These are phyloP conservation scores for Heliconius himera DNA, from an alignment of 1,140 invertebrate species.

Conservation along the genomic window DNA sequence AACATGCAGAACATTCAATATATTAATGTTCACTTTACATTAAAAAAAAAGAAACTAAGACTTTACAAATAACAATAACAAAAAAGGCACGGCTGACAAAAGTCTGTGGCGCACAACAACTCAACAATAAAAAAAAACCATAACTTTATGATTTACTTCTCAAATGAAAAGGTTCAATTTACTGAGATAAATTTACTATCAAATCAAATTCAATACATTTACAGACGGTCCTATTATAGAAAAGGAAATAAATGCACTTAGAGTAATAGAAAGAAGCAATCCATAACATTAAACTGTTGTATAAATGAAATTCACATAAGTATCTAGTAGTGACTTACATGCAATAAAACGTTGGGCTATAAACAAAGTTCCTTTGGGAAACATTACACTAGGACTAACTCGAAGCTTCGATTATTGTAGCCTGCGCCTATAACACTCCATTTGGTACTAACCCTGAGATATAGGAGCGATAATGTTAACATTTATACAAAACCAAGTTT, in stretches of 20 bases:
- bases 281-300: slow-evolving; percentile 3
- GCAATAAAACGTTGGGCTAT: slow-evolving; percentile 11
- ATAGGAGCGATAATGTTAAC: neutral
- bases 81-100: too few species aligned
- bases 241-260: neutral
- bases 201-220: too few species aligned
- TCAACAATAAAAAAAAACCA: too few species aligned
- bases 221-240: neutral
- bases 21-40: too few species aligned
- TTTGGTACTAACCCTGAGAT: neutral
- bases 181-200: too few species aligned
- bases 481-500: neutral
- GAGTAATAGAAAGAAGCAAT: neutral
- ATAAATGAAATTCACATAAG: slow-evolving; percentile 15
- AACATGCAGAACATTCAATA: too few species aligned
- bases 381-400: slow-evolving; percentile 13
- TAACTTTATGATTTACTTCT: too few species aligned
- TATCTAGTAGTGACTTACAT: slow-evolving; percentile 6
- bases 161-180: too few species aligned
- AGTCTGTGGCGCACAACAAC: too few species aligned
- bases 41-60: too few species aligned
- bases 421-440: slow-evolving; percentile 11
- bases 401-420: neutral
- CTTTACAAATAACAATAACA: too few species aligned
- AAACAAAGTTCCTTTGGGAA: slow-evolving; percentile 12